These are phyloP conservation scores for Eudasyphora cyanicolor DNA, from an alignment of 2,888 invertebrate species.

Conservation along the genomic window DNA sequence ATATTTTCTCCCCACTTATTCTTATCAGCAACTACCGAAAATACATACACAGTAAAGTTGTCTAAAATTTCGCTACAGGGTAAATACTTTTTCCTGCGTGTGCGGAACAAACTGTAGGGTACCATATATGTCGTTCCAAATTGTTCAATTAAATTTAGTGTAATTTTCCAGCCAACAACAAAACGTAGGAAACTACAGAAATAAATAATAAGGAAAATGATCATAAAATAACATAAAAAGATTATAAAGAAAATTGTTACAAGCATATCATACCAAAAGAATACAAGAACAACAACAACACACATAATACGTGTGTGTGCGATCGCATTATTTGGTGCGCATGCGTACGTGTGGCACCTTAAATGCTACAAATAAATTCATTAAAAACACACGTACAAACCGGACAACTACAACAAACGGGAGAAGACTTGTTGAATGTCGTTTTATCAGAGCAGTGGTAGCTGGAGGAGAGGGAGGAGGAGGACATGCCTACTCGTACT, in stretches of 20 bases:
- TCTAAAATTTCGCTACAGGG: no score
- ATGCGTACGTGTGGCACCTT: conserved; percentile 66
- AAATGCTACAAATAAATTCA: conserved; percentile 53
- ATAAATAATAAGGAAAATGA: conserved; percentile 44
- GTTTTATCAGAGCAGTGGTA: no score
- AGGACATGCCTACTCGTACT: background rate
- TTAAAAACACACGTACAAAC: conserved; percentile 14
- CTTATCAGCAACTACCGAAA: no score
- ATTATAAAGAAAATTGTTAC: conserved; percentile 55
- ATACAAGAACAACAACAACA: conserved; percentile 17
- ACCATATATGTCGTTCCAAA: background rate
- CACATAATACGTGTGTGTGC: background rate
- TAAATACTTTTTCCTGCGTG: no score
- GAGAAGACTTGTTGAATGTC: conserved; percentile 36
- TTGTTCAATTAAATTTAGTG: background rate
- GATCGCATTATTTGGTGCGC: conserved; percentile 30
- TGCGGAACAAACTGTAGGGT: background rate
- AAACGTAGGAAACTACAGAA: conserved; percentile 48
- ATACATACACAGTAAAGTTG: no score
- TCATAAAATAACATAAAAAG: conserved; percentile 55
- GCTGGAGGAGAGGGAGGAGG: background rate
- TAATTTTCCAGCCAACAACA: background rate
- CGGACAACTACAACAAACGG: conserved; percentile 4
- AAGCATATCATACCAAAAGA: conserved; percentile 42
- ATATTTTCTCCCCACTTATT: no score